A percentile compares a stretch with the other conserved stretches of the same genome.
Conservation (phyloP, 2,113 vertebrate species). For the Reinhardtius hippoglossoides region DNA sequence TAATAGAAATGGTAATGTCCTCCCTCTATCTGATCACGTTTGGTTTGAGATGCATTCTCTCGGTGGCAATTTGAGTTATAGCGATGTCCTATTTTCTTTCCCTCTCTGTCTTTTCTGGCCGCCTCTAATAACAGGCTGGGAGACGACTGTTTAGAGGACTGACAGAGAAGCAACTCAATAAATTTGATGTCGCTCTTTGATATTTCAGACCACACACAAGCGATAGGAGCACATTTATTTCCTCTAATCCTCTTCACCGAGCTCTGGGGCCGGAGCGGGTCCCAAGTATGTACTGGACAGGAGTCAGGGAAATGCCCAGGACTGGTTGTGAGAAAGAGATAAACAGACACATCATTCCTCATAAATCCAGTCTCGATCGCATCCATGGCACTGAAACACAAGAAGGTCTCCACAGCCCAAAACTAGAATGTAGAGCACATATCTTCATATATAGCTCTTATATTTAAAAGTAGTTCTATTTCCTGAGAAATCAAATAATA, state of each 20-base stretch:
- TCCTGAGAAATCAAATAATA: no score
- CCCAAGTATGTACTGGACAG: conserved; percentile 34
- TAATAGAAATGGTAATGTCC: conserved; percentile 76
- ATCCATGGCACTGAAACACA: neutral
- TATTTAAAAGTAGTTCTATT: no score
- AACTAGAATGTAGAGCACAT: neutral
- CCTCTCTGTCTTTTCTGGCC: conserved; percentile 43
- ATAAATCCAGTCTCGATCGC: neutral
- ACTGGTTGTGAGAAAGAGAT: conserved; percentile 37
- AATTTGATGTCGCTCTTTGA: conserved; percentile 61
- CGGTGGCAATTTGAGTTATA: conserved; percentile 66
- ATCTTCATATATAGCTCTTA: no score
- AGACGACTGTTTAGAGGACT: conserved; percentile 39
- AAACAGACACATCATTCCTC: conserved; percentile 43
- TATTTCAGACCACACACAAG: conserved; percentile 28
- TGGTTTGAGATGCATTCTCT: conserved; percentile 53
- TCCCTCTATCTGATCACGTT: conserved; percentile 65
- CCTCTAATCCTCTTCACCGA: conserved; percentile 42
- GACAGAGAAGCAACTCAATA: conserved; percentile 48
- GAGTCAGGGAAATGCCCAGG: conserved; percentile 37
- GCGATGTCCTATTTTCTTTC: conserved; percentile 54
- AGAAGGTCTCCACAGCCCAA: neutral
- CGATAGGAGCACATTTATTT: conserved; percentile 19
- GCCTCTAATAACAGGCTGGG: conserved; percentile 59
- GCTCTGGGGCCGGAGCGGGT: conserved; percentile 39